Base-by-base conservation (phyloP, 2,888 invertebrate genomes). In the Drosophila meridiana region DNA sequence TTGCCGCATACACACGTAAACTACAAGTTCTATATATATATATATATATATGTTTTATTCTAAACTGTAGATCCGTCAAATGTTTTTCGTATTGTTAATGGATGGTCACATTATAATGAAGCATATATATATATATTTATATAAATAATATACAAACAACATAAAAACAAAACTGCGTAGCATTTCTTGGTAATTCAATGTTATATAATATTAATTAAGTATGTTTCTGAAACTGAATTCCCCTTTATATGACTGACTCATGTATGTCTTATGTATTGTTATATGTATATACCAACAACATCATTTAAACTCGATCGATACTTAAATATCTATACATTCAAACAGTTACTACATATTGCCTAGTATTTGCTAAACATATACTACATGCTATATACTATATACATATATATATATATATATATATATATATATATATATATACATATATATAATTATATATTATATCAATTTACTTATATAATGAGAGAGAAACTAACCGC, bases 401-500 rank as follows among this genome's bases (percentile, higher is more conserved):
- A 80, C 53, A 76, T 47, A 68, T 58, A 38, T 20, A 20, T 20
- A 20, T 20, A 20, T 20, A 20, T 20, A 20, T 1, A 20, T 20
- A 20, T 47, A 20, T 8, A 28, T n/a, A 30, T 45, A 74, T 69
- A 50, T 59, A 50, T 59, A 20, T 20, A 20, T 20, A 20, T 20
- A 20, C 20, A 20, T 20, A 20, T 47, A 20, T 8, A 28, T n/a
- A 30, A 7, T 50, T 45, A 74, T 69, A 50, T 59, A 50, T 59
- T 65, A 67, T 68, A 78, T 62, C 81, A 78, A 82, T 82, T 84
- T 90, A 87, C 65, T 82, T 84, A 88, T 81, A 83, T 73, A 74
- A 82, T 65, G 63, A 79, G 86, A 84, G 79, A 87, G 80, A 91
- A 92, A 91, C 92, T 92, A 92, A 92, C 90, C 90, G 92, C 92